phyloP scores from a whole-genome alignment of 2,888 invertebrate species.

The Rhorus exstirpatorius region DNA sequence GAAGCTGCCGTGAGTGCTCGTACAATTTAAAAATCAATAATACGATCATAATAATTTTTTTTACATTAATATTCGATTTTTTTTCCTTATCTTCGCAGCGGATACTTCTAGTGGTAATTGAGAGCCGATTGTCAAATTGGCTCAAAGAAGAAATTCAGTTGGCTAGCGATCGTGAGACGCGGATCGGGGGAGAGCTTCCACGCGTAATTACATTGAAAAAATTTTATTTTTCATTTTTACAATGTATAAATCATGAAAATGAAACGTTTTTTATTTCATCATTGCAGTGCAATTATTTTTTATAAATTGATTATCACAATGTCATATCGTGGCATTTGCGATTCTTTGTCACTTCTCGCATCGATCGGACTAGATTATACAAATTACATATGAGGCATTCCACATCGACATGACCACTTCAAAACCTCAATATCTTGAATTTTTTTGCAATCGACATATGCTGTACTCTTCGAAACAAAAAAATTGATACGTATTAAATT shows the following conservation, averaged over 20 bases:
- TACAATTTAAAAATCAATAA: too few relatives aligned
- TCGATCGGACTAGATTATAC: conserved; percentile 49
- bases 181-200: conserved; percentile 21
- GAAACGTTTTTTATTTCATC: conserved; percentile 3
- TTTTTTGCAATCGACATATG: conserved; percentile 2
- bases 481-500: conserved; percentile 29
- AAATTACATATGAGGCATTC: not conserved
- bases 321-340: conserved; percentile 40
- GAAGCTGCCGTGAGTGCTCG: conserved; percentile 93
- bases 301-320: conserved; percentile 56
- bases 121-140: conserved; percentile 65
- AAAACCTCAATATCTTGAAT: not conserved
- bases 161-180: not conserved
- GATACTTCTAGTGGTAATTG: conserved; percentile 83
- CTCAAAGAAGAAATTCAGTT: conserved; percentile 16
- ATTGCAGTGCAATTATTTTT: conserved; percentile 31
- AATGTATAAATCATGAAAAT: too few relatives aligned
- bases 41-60: too few relatives aligned
- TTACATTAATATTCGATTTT: conserved; percentile 27
- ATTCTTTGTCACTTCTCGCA: conserved; percentile 18
- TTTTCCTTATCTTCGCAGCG: conserved; percentile 79
- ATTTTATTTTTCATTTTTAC: too few relatives aligned
- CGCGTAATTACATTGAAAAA: not conserved
- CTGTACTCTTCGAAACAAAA: conserved; percentile 30
- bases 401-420: too few relatives aligned